A percentile compares a stretch with the other conserved stretches of the same genome.
Conservation (phyloP, 2,888 invertebrate genomes). For the Coremacera marginata region DNA sequence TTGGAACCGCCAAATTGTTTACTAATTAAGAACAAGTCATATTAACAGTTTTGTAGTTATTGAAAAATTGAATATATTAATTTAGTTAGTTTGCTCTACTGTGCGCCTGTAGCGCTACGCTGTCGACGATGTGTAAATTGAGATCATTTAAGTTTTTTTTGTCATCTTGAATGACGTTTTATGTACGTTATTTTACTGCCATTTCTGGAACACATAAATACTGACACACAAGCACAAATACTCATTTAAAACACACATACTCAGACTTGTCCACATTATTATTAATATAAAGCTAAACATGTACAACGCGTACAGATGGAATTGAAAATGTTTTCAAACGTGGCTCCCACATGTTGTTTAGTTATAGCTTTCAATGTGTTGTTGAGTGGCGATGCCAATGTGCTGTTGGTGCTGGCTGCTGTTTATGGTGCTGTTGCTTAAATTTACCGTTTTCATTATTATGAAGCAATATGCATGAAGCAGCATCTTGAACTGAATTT, state of each 20-base stretch:
- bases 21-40: too few species aligned
- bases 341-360: constrained; percentile 6
- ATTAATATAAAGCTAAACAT: neutral
- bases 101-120: neutral
- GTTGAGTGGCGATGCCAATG: neutral
- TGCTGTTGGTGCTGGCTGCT: neutral
- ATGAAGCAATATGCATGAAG: neutral
- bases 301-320: neutral
- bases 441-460: neutral
- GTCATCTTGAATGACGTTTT: constrained; percentile 23
- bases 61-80: too few species aligned
- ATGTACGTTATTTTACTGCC: neutral
- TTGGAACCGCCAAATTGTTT: too few species aligned
- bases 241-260: too few species aligned
- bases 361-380: neutral
- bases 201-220: neutral
- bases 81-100: neutral
- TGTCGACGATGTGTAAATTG: constrained; percentile 19
- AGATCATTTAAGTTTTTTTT: constrained; percentile 5
- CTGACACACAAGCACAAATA: neutral
- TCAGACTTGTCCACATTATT: too few species aligned
- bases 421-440: neutral
- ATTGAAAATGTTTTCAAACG: neutral
- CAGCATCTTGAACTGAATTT: neutral
- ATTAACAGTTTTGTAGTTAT: too few species aligned